These are phyloP conservation scores for Pseudomyrmex gracilis DNA, from an alignment of 1,140 invertebrate species.

Conservation along the genomic window DNA sequence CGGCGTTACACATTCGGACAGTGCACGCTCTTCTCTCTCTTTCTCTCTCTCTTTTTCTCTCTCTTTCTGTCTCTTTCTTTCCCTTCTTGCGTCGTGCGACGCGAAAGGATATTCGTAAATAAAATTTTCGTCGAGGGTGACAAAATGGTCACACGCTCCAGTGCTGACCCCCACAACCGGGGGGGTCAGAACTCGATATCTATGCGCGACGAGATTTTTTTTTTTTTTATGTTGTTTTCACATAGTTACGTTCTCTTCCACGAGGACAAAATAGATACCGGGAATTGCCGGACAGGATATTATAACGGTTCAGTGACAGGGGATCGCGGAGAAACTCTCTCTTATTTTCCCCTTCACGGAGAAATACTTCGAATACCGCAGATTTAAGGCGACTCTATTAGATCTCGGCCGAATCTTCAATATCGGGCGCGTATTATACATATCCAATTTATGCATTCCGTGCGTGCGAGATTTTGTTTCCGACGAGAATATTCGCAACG, in stretches of 20 bases:
- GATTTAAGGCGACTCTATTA: conserved; percentile 67
- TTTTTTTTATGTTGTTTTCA: conserved; percentile 78
- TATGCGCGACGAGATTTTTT: conserved; percentile 72
- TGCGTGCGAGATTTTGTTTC: background rate
- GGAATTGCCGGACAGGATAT: conserved; percentile 79
- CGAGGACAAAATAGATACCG: conserved; percentile 73
- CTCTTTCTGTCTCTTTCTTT: no score
- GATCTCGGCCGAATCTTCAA: conserved; percentile 56
- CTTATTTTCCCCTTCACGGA: conserved; percentile 44
- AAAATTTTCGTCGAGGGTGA: conserved; percentile 79
- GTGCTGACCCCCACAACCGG: conserved; percentile 78
- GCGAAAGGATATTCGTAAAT: conserved; percentile 80
- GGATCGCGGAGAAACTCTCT: conserved; percentile 55
- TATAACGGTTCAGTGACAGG: conserved; percentile 81
- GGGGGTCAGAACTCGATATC: conserved; percentile 78
- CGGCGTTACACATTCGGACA: conserved; percentile 50
- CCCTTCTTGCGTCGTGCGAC: background rate
- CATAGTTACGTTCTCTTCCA: conserved; percentile 75
- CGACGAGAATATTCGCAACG: background rate
- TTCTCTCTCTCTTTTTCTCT: no score
- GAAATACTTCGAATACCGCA: conserved; percentile 70
- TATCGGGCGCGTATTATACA: conserved; percentile 15
- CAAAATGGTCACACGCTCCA: conserved; percentile 82
- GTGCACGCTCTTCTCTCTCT: background rate
- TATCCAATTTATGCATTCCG: conserved; percentile 21